phyloP scores from a whole-genome alignment of 2,888 invertebrate genomes.

The Pelosia muscerda region DNA sequence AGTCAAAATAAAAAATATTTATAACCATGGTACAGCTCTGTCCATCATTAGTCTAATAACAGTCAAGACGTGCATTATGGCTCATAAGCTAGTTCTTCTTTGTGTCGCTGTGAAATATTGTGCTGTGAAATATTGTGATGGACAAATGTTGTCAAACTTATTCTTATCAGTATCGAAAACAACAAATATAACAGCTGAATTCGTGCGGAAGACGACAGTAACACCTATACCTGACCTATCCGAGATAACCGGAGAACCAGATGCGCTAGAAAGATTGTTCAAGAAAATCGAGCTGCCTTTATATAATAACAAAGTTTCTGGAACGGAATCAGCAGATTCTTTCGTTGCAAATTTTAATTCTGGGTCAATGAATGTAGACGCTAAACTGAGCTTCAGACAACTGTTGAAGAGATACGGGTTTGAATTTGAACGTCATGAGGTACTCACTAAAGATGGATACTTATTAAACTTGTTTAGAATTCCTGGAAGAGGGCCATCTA shows the following conservation, averaged over 20 bases:
- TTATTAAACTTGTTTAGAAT: conserved; percentile 66
- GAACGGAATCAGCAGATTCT: neutral
- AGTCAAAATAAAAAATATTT: conserved; percentile 9
- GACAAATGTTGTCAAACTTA: neutral
- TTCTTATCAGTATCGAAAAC: neutral
- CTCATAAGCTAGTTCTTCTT: conserved; percentile 1
- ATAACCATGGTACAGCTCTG: neutral
- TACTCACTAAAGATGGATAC: conserved; percentile 69
- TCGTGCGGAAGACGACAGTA: neutral
- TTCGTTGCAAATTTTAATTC: neutral
- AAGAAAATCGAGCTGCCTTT: neutral
- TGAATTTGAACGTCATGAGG: conserved; percentile 60
- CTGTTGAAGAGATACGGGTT: conserved; percentile 63
- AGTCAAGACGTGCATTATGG: conserved; percentile 3
- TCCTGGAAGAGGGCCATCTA: conserved; percentile 62
- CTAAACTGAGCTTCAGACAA: conserved; percentile 7
- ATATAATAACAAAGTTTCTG: neutral
- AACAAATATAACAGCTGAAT: neutral
- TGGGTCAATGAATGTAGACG: neutral
- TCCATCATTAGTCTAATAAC: neutral
- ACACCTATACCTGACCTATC: neutral
- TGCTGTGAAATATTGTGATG: conserved; percentile 3
- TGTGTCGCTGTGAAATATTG: neutral
- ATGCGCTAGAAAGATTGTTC: neutral
- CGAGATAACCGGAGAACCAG: neutral